These are phyloP conservation scores for Euzetes globulus DNA, from an alignment of 2,888 invertebrate species.

Conservation along the genomic window DNA sequence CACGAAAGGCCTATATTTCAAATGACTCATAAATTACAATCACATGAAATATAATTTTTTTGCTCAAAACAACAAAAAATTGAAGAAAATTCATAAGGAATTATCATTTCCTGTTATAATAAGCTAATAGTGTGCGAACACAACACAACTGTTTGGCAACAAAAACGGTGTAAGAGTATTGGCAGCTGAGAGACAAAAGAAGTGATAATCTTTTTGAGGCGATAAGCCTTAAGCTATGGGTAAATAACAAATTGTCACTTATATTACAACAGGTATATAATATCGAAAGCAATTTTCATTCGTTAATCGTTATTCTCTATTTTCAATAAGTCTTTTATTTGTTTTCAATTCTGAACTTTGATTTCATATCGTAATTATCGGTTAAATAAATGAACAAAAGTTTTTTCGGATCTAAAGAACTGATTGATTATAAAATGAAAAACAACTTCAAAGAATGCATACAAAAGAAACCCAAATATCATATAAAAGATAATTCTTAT, in stretches of 20 bases:
- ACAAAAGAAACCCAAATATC: too few relatives aligned
- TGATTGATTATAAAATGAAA: background rate
- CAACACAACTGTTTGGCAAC: background rate
- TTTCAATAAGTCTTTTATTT: background rate
- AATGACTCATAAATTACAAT: background rate
- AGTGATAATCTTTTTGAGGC: constrained; percentile 18
- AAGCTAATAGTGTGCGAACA: background rate
- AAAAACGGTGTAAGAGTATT: background rate
- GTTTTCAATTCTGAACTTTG: background rate
- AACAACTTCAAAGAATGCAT: background rate
- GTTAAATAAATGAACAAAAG: background rate
- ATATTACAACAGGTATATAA: background rate
- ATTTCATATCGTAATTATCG: background rate
- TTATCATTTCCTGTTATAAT: background rate
- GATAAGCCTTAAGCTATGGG: background rate
- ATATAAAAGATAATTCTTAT: background rate
- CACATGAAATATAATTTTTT: background rate
- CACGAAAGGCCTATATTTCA: background rate
- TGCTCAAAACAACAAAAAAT: background rate
- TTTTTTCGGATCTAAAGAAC: background rate
- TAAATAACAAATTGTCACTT: constrained; percentile 23
- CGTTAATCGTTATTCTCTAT: background rate
- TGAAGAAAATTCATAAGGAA: background rate
- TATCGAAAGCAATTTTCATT: background rate
- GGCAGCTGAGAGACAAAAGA: background rate